Conservation (phyloP, 2,797 vertebrate species). For the Hirundo rustica region DNA sequence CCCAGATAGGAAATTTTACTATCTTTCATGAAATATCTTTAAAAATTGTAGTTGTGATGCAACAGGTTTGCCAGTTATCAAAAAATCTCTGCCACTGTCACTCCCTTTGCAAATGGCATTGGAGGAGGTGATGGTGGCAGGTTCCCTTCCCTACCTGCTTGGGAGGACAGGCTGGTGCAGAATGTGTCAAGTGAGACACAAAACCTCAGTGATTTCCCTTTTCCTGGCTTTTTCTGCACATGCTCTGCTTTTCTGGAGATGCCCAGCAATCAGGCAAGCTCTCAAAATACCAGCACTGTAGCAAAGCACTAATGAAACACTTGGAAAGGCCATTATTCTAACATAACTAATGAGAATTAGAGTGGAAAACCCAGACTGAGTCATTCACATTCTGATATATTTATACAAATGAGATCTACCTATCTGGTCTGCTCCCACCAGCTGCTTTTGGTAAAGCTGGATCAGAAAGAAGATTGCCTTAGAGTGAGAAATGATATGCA, state of each 20-base stretch:
- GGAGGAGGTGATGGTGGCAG: background rate
- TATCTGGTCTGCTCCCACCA: background rate
- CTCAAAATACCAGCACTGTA: background rate
- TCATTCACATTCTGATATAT: background rate
- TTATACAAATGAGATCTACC: background rate
- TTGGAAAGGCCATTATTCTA: background rate
- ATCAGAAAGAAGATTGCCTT: background rate
- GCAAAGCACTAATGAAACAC: background rate
- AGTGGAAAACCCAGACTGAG: background rate
- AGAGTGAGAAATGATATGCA: background rate
- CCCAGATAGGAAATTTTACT: background rate
- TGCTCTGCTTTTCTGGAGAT: background rate
- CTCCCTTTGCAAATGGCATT: background rate
- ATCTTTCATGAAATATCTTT: background rate
- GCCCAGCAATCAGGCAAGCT: background rate
- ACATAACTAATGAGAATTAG: background rate
- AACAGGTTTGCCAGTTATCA: background rate
- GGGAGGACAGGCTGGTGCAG: background rate
- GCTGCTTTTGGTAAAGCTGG: background rate
- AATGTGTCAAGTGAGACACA: fast-evolving
- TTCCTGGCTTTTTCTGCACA: fast-evolving
- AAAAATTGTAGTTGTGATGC: background rate
- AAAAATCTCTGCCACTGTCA: background rate
- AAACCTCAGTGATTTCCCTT: fast-evolving
- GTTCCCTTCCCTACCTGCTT: background rate